Evolutionary conservation across 64 coral and sea anemone species (phyloP), one percentile per base, ranked within the genome.

Genomic region (Montipora cactus): DNA sequence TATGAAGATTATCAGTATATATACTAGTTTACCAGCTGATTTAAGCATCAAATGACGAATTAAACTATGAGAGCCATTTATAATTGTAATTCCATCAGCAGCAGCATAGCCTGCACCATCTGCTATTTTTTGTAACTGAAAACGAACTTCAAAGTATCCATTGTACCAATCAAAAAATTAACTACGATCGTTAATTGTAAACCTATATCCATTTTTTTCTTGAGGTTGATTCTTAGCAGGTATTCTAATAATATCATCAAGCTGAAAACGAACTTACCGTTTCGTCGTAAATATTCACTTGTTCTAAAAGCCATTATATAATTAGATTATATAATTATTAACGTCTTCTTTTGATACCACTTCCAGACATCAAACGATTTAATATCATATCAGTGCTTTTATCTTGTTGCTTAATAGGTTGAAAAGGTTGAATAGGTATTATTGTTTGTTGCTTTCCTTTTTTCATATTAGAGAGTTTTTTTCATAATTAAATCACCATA

Each of bases 241-340:
- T 25, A 25, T 0, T 25, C 23, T 25, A 25, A 25, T 25, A 25
- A 25, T 0, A 25, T 25, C 23, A 25, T 25, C 23, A 25, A 25
- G 23, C 0, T 25, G 23, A 25, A 25, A 25, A 25, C 23, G 23
- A 25, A 25, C 23, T 25, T 0, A 25, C n/a, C 23, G 23, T 25
- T 25, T 25, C 23, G 23, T 25, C 0, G 23, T 25, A 49, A 47
- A 46, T 47, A 77, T 77, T 77, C 75, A 77, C 75, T 49, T 77
- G 75, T 15, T 77, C 75, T 77, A 46, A 77, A 46, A 77, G 75
- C 37, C 75, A 77, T 77, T 77, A 77, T 49, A 77, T 77, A 25
- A 70, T 70, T 70, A 70, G 67, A 18, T 70, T 70, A 70, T 4
- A n/a, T 70, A 70, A 14, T 70, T 70, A 16, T 70, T 25, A 25